A percentile compares a stretch with the other conserved stretches of the same genome.
phyloP scores from a whole-genome alignment of 2,113 vertebrate species.

The Periophthalmodon schlosseri region DNA sequence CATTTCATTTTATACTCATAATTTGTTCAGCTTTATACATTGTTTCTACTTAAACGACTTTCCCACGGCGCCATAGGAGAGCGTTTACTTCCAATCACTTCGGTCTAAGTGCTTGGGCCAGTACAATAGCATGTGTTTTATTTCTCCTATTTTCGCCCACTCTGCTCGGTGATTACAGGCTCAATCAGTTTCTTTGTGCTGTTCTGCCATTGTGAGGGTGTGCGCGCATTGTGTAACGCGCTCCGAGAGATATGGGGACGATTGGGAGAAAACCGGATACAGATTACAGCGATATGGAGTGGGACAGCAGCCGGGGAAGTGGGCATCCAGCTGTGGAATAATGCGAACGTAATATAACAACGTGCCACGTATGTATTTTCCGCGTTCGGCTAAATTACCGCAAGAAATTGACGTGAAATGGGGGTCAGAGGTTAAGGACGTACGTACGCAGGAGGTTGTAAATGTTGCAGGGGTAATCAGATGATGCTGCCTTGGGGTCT shows the following conservation, averaged over 20 bases:
- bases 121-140: slow-evolving; percentile 5
- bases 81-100: slow-evolving; percentile 6
- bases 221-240: neutral
- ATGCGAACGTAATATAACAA: neutral
- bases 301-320: slow-evolving; percentile 8
- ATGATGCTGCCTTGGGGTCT: no score
- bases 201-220: neutral
- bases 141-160: neutral
- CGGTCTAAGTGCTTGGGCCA: neutral
- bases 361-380: neutral
- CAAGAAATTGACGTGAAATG: neutral
- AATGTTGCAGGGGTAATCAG: neutral
- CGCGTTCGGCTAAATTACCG: neutral
- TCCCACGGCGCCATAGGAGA: neutral
- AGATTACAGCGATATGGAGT: slow-evolving; percentile 28
- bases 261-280: slow-evolving; percentile 1
- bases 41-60: neutral
- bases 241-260: neutral
- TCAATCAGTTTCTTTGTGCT: slow-evolving; percentile 27
- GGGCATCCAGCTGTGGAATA: neutral
- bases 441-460: neutral
- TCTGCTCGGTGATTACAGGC: slow-evolving; percentile 19
- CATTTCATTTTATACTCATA: no score
- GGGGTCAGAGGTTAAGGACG: neutral
- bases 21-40: neutral